phyloP scores from a whole-genome alignment of 2,113 vertebrate genomes.

The Hippolais icterina region DNA sequence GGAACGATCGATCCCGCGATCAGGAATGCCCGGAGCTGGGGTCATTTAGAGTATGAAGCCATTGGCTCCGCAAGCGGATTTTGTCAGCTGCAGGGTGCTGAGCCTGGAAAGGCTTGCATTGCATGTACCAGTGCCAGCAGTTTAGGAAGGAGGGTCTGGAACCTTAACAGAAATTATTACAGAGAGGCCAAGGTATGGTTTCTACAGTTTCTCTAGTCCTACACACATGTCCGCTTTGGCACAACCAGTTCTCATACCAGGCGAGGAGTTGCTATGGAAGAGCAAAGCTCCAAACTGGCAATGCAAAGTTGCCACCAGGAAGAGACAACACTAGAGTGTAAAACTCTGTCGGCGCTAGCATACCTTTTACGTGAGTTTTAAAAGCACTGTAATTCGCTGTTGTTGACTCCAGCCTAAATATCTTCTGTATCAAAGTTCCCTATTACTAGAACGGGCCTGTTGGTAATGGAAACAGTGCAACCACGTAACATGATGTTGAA shows the following conservation, averaged over 20 bases:
- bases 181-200: background rate
- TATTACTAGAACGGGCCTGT: background rate
- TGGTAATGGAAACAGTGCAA: background rate
- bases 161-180: background rate
- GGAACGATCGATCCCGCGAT: no score
- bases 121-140: background rate
- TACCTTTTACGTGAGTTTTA: background rate
- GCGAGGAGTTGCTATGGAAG: background rate
- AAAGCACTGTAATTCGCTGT: background rate
- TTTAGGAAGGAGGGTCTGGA: background rate
- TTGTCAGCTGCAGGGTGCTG: background rate
- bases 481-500: background rate
- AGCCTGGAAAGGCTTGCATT: background rate
- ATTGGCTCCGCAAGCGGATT: background rate
- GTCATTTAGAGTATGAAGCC: background rate
- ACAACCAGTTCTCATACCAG: fast-evolving
- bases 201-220: background rate
- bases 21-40: background rate
- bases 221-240: fast-evolving
- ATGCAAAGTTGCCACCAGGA: background rate
- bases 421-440: background rate
- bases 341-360: background rate
- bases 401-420: background rate
- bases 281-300: background rate
- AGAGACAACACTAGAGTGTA: background rate